Evolutionary conservation across 2,113 vertebrate species (phyloP).

Genomic region (Aspiorhynchus laticeps): DNA sequence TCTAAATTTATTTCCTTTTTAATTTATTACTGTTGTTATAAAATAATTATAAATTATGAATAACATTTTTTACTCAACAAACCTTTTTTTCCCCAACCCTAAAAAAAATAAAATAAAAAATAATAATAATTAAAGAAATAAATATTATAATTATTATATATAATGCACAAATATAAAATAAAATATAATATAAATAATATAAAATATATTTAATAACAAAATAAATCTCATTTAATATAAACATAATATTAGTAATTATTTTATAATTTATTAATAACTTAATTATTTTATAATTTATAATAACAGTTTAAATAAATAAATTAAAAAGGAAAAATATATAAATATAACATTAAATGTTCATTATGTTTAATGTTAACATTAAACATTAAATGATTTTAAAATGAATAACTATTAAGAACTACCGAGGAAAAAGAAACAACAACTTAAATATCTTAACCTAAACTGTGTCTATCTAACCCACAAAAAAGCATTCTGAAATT

Average conservation of each 20-base stretch:
- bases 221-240: not conserved
- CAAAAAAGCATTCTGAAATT: not conserved
- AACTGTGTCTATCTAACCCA: too few species aligned
- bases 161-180: not conserved
- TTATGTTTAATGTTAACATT: not conserved
- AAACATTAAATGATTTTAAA: not conserved
- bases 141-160: not conserved
- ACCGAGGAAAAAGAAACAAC: not conserved
- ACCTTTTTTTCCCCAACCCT: too few species aligned
- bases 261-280: not conserved
- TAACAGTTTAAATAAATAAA: not conserved
- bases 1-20: too few species aligned
- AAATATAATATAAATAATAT: not conserved
- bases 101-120: not conserved
- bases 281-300: not conserved
- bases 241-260: not conserved
- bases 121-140: not conserved
- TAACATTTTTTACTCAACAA: not conserved
- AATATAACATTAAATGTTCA: not conserved
- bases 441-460: too few species aligned
- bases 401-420: not conserved
- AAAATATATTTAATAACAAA: not conserved
- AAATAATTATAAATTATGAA: too few species aligned
- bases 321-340: not conserved
- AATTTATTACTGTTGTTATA: too few species aligned